Evolutionary conservation across 2,113 vertebrate genomes (phyloP), one percentile per base, ranked within the genome.

Genomic region (Numenius arquata): DNA sequence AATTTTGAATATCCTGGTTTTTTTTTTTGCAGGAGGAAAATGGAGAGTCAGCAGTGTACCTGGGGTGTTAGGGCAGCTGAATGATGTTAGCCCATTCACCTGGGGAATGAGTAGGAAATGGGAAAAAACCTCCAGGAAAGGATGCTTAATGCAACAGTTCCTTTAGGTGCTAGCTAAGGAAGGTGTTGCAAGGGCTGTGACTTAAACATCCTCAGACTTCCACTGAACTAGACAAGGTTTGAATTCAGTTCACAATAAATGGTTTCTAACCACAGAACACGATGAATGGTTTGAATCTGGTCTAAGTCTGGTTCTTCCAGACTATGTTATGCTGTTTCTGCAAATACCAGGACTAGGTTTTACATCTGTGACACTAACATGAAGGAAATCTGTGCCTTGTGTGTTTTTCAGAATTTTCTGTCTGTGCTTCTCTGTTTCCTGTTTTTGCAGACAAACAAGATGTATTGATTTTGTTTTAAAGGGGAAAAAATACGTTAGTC

Each of bases 401-500:
- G 1, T 7, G 65, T 81, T 73, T 63, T 86, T 6, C 15, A 34
- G 18, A 76, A 53, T 2, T 40, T 88, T 88, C 22, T 62, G 6
- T 36, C 38, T 59, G 6, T 40, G 32, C 20, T 88, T 75, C 21
- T 77, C 5, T 61, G 6, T 63, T 41, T 38, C 12, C 8, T 47
- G 1, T 26, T 93, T 75, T 34, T 2, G 2, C 23, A 79, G 29
- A 59, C 7, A 55, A 75, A 41, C 1, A 27, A 61, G 15, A 23
- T 13, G 8, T 14, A 27, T 2, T 1, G 0, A 30, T 68, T 91
- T 82, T 79, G 3, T 61, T 79, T 73, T 47, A 68, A 68, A 87
- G 5, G 4, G 22, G 5, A 2, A 9, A 43, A 90, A 65, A 43
- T 20, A 23, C 0, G 1, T 15, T 15, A 53, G 3, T 65, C 34